Base-by-base conservation (phyloP, 2,888 invertebrate species). In the Drosophila subquinaria region DNA sequence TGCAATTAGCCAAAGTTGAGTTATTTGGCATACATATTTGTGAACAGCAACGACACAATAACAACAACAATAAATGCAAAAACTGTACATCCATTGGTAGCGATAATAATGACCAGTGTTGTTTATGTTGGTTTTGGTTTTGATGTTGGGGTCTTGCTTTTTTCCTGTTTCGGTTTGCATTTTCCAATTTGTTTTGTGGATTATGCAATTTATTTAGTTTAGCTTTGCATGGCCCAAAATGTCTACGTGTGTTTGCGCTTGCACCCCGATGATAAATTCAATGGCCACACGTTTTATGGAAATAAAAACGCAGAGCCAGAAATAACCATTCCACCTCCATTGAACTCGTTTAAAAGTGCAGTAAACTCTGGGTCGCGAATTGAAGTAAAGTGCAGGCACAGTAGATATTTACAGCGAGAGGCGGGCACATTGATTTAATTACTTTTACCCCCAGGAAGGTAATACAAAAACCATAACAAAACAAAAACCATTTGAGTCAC, bases 201-300 rank as follows among this genome's bases (percentile, higher is more conserved):
- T 71, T 76, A 80, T 81, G 79, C 76, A 85, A 77, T 88, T 82
- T 77, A 78, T 82, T 76, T 81, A 78, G 82, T 75, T 80, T 73
- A 76, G 70, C 75, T 85, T 73, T 69, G 59, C 69, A 73, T 74
- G 73, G 69, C 65, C 67, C 48, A 36, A 69, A 72, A 75, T 65
- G 69, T 56, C 56, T 73, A 60, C 62, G 68, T 69, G 63, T 65
- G 43, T 51, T 36, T 73, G 36, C 52, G 36, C 52, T 40, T 63
- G 38, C 43, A 35, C 38, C 64, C 43, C 79, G 74, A 79, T 89
- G 90, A 88, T 90, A 87, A 87, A 90, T 90, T 86, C 79, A 71
- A 74, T 74, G 74, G 78, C 69, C 78, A 79, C 91, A 90, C 91
- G 90, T 86, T 82, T 90, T 90, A 83, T 86, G 85, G 76, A 88